A percentile compares a stretch with the other conserved stretches of the same genome.
Conservation (phyloP, 2,888 invertebrate genomes). For the Dexiosoma caninum region DNA sequence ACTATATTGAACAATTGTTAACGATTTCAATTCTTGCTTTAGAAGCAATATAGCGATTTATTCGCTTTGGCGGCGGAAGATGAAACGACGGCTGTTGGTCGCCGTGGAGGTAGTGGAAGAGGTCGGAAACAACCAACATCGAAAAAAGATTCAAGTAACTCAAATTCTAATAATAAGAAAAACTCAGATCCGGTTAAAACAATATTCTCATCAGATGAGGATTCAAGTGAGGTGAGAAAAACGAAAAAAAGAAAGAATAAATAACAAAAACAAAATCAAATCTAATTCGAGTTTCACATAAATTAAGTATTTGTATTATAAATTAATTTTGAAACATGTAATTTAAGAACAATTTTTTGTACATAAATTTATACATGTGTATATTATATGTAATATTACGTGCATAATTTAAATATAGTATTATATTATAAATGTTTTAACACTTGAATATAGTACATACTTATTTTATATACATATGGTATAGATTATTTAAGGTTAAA, state of each 20-base stretch:
- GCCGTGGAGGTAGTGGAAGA: constrained; percentile 82
- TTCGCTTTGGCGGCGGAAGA: constrained; percentile 94
- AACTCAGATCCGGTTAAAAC: constrained; percentile 78
- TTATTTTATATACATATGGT: background rate
- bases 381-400: background rate
- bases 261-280: background rate
- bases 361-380: no score
- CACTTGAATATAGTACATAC: constrained; percentile 12
- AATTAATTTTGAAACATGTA: constrained; percentile 5
- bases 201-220: constrained; percentile 88
- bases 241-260: constrained; percentile 12
- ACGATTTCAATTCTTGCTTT: constrained; percentile 64
- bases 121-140: constrained; percentile 81
- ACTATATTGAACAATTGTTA: background rate
- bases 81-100: constrained; percentile 83
- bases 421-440: background rate
- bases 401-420: constrained; percentile 3
- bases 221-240: constrained; percentile 85
- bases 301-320: constrained; percentile 5
- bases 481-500: constrained; percentile 12
- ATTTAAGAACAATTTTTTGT: background rate
- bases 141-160: constrained; percentile 78
- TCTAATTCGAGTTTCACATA: background rate
- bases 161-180: constrained; percentile 77
- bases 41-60: constrained; percentile 93